These are phyloP conservation scores for Anolis apletophallus DNA, from an alignment of 2,797 vertebrate genomes.

Conservation along the genomic window DNA sequence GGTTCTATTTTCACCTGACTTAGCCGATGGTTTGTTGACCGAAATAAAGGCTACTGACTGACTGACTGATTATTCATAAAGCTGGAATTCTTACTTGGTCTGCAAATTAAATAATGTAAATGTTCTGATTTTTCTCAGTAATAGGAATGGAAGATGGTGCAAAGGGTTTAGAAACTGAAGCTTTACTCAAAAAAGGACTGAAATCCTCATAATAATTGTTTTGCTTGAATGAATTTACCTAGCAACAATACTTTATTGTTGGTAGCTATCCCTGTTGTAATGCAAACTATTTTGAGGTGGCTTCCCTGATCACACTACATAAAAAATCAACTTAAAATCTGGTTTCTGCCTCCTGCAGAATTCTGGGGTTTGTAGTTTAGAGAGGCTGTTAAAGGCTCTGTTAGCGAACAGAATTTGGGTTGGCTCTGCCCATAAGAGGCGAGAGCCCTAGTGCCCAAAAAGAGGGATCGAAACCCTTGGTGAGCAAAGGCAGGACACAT, in stretches of 20 bases:
- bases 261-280: background rate
- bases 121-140: slow-evolving; percentile 9
- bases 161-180: slow-evolving; percentile 41
- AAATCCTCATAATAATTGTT: background rate
- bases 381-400: too few species aligned
- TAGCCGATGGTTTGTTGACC: too few species aligned
- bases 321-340: too few species aligned
- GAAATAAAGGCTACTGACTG: too few species aligned
- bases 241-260: background rate
- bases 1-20: too few species aligned
- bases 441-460: too few species aligned
- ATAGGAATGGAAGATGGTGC: slow-evolving; percentile 13
- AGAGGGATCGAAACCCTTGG: too few species aligned
- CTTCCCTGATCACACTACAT: background rate
- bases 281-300: background rate
- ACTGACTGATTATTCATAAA: background rate
- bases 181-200: slow-evolving; percentile 67
- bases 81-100: background rate
- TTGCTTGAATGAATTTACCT: background rate
- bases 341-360: too few species aligned
- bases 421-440: too few species aligned
- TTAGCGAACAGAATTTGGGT: too few species aligned
- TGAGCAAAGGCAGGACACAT: too few species aligned
- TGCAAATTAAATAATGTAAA: background rate
- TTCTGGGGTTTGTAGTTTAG: too few species aligned